These are phyloP conservation scores for Macroteleia sp. DNA, from an alignment of 2,888 invertebrate species.

Conservation along the genomic window DNA sequence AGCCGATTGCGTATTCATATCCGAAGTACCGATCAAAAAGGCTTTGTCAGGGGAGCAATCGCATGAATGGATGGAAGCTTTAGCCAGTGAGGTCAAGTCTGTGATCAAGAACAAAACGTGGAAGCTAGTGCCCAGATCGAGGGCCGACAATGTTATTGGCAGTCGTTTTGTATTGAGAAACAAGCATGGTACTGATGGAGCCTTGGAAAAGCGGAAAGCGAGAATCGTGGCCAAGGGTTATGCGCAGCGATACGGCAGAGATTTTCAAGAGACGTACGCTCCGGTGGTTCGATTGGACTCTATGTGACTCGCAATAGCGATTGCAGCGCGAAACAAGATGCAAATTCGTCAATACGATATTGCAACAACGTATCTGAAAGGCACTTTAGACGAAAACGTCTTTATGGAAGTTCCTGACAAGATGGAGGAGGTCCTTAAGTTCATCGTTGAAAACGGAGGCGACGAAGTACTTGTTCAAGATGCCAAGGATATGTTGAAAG, in stretches of 20 bases:
- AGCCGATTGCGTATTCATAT: constrained; percentile 1
- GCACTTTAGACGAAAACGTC: constrained; percentile 46
- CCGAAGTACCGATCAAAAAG: constrained; percentile 16
- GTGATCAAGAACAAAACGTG: constrained; percentile 39
- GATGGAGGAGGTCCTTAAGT: background rate
- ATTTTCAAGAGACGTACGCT: constrained; percentile 13
- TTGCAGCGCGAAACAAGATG: constrained; percentile 32
- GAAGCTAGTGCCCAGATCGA: constrained; percentile 16
- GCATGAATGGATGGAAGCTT: constrained; percentile 28
- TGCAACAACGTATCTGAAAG: constrained; percentile 67
- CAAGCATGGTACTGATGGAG: background rate
- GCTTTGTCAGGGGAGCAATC: constrained; percentile 14
- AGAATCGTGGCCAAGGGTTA: constrained; percentile 22
- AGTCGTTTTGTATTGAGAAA: constrained; percentile 7
- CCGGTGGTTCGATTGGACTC: constrained; percentile 10
- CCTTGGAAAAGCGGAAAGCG: constrained; percentile 1
- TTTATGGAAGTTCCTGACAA: constrained; percentile 9
- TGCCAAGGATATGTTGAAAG: background rate
- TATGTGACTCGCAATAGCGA: background rate
- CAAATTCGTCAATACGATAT: constrained; percentile 64
- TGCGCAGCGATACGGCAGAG: background rate
- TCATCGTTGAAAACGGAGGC: background rate
- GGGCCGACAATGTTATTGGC: background rate
- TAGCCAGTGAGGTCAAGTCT: constrained; percentile 26
- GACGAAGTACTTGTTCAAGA: background rate